Base-by-base conservation (phyloP, 92 coral and sea anemone species). In the Phenganax subtilis region DNA sequence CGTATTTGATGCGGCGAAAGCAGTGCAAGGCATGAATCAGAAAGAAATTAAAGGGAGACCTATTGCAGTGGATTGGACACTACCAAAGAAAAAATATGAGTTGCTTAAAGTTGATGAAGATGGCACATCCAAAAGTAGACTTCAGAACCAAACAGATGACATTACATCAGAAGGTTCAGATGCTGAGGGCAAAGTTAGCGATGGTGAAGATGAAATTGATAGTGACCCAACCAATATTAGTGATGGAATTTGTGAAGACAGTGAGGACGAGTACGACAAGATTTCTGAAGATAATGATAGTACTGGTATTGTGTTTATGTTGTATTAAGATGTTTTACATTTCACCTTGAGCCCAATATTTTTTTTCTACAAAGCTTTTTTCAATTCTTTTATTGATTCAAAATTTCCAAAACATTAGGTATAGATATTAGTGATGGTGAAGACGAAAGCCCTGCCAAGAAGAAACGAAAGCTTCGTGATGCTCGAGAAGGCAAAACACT, bases 61-160 rank as follows among this genome's bases (percentile, higher is more conserved):
- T 55, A 86, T 96, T 0, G 99, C 99, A 10, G 93, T 96, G 0
- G 99, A 96, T 72, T 96, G 93, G 93, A 91, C 99, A 12, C 84
- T 96, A 8, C 82, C 96, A 11, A 92, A 89, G 81, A 82, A 81
- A 12, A 80, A 87, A 77, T 93, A 81, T 63, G 88, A 88, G 76
- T 64, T 73, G 15, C 84, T 80, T 37, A 70, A 80, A 74, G 79
- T 30, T 62, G 75, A 70, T 12, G 71, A 72, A 75, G 89, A 90
- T 78, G 58, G 15, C 80, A 17, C 58, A 68, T 37, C 53, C 9
- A 65, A 51, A 25, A 55, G 62, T 53, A 61, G 27, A 61, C 27
- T 61, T 37, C 47, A 1, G 47, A 37, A 69, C 4, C 57, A 57
- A 31, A 63, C 25, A 17, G 83, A 70, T 75, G 88, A 63, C 31